Conservation (phyloP, 2,113 vertebrate species). For the Struthio camelus region DNA sequence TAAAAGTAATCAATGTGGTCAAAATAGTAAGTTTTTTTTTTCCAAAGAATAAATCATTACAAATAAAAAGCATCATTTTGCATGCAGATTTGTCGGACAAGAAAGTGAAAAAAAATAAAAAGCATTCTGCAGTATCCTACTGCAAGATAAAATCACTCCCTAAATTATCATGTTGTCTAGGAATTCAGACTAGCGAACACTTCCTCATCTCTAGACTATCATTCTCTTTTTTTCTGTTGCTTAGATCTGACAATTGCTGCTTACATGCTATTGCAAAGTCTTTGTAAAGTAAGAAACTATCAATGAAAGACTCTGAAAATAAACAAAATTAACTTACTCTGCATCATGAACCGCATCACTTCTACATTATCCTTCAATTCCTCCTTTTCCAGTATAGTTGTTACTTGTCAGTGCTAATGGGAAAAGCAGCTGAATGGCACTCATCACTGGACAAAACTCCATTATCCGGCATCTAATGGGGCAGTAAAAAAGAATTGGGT, state of each 20-base stretch:
- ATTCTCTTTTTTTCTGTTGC: not conserved
- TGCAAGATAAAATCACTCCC: not conserved
- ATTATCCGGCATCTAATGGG: not conserved
- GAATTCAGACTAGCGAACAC: not conserved
- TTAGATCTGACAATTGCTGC: not conserved
- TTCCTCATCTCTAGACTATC: not conserved
- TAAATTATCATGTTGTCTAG: not conserved
- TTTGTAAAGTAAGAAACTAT: not conserved
- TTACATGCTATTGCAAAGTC: not conserved
- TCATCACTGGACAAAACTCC: not conserved
- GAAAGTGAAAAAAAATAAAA: not conserved
- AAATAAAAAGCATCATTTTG: not conserved
- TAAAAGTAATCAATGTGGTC: not conserved
- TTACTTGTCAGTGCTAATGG: not conserved
- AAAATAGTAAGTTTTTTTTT: not conserved
- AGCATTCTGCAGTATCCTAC: not conserved
- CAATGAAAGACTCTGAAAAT: not conserved
- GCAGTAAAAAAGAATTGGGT: not conserved
- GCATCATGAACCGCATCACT: not conserved
- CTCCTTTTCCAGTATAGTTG: not conserved
- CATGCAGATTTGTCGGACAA: not conserved
- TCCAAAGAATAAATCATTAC: not conserved
- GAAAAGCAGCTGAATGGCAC: not conserved
- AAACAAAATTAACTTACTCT: not conserved
- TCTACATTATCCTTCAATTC: not conserved